phyloP scores from a whole-genome alignment of 2,888 invertebrate genomes.

The Ormia ochracea region DNA sequence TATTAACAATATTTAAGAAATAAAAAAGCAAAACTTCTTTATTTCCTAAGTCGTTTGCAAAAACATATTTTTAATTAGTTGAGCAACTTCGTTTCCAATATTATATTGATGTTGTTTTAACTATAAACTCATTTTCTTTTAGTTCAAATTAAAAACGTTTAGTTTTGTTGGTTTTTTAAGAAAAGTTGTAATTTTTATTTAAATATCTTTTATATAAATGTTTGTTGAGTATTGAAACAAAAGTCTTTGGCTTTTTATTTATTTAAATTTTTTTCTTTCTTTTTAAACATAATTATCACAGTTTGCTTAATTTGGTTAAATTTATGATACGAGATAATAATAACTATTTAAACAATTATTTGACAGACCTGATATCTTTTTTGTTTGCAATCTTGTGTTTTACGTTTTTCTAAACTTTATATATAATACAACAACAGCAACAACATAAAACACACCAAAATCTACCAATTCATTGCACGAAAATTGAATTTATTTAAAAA shows the following conservation, averaged over 20 bases:
- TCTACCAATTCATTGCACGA: conserved; percentile 28
- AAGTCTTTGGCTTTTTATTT: conserved; percentile 66
- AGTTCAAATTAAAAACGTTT: conserved; percentile 61
- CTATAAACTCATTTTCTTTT: conserved; percentile 5
- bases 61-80: conserved; percentile 13
- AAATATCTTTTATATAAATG: conserved; percentile 24
- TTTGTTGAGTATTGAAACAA: conserved; percentile 56
- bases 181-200: conserved; percentile 54
- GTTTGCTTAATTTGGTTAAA: conserved; percentile 32
- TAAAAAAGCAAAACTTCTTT: neutral
- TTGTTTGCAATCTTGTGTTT: neutral
- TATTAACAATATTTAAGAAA: neutral
- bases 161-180: conserved; percentile 51
- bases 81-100: neutral
- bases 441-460: conserved; percentile 26
- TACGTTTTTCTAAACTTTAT: conserved; percentile 46
- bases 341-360: conserved; percentile 32
- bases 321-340: conserved; percentile 41
- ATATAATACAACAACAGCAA: conserved; percentile 19
- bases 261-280: conserved; percentile 15
- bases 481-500: neutral
- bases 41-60: neutral
- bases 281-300: conserved; percentile 61
- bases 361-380: conserved; percentile 26
- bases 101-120: neutral